These are phyloP conservation scores for Lasaia peninsularis DNA, from an alignment of 1,140 invertebrate species.

Conservation along the genomic window DNA sequence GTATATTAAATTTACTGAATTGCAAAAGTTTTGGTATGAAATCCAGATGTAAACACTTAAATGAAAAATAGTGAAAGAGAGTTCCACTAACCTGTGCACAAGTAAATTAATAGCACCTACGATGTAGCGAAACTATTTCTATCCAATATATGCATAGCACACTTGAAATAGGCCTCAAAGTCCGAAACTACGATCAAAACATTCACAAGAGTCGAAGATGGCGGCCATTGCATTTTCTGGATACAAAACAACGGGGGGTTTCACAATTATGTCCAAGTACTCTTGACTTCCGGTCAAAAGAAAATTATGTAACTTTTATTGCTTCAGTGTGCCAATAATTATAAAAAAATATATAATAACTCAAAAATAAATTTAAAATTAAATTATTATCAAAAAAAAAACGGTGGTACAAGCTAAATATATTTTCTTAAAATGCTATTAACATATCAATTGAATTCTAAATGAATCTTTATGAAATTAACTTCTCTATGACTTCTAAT, in stretches of 20 bases:
- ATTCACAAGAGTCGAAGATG: constrained; percentile 77
- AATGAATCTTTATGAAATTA: not conserved
- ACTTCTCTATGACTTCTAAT: not conserved
- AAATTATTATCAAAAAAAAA: not conserved
- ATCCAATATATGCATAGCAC: constrained; percentile 69
- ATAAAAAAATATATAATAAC: not conserved
- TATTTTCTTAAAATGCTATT: not conserved
- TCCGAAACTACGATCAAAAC: constrained; percentile 76
- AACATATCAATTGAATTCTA: not conserved
- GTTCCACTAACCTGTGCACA: constrained; percentile 54
- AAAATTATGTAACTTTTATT: constrained; percentile 4
- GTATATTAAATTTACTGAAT: constrained; percentile 22
- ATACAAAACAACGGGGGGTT: constrained; percentile 77
- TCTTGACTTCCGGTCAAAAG: constrained; percentile 54
- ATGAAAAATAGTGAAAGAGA: constrained; percentile 54
- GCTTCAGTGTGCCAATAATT: not conserved
- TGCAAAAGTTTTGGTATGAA: constrained; percentile 63
- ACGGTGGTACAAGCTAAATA: too few species aligned
- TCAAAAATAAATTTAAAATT: not conserved
- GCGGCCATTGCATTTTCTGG: constrained; percentile 77
- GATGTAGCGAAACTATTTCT: constrained; percentile 62
- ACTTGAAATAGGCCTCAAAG: constrained; percentile 66
- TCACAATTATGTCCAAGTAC: constrained; percentile 69
- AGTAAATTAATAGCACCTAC: constrained; percentile 52
- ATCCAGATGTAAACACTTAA: constrained; percentile 77